Conservation (phyloP, 2,113 vertebrate species). For the Eptesicus fuscus region DNA sequence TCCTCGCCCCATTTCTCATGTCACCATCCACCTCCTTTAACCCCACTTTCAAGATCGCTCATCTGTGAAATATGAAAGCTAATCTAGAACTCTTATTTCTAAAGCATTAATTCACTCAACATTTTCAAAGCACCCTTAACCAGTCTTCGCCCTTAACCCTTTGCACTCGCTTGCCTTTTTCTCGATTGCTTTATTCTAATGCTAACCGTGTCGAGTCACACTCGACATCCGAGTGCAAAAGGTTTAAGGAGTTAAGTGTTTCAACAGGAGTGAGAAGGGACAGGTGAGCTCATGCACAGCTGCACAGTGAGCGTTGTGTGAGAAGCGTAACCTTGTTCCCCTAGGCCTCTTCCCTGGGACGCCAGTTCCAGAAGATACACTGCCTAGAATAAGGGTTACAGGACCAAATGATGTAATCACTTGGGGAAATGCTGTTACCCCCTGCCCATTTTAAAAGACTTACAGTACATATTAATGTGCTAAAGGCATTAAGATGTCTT, state of each 20-base stretch:
- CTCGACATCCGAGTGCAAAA: no score
- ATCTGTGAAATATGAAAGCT: not conserved
- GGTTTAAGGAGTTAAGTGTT: not conserved
- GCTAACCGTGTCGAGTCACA: no score
- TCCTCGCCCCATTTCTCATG: not conserved
- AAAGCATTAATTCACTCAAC: not conserved
- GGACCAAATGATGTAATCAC: not conserved
- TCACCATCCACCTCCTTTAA: not conserved
- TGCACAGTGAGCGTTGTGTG: no score
- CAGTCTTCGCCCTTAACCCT: not conserved
- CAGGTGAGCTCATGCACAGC: not conserved
- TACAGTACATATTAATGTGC: not conserved
- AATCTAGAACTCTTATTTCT: not conserved
- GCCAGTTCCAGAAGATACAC: not conserved
- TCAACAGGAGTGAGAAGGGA: not conserved
- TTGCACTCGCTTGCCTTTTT: no score
- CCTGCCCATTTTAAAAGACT: not conserved
- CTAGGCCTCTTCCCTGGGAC: not conserved
- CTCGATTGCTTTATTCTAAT: no score
- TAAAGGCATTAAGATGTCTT: not conserved
- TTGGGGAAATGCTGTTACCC: not conserved
- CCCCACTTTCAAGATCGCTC: not conserved
- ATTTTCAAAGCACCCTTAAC: not conserved
- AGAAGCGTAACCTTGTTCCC: not conserved
- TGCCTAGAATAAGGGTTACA: not conserved